Conservation (phyloP, 2,888 invertebrate genomes). For the Hirtodrosophila trivittata region DNA sequence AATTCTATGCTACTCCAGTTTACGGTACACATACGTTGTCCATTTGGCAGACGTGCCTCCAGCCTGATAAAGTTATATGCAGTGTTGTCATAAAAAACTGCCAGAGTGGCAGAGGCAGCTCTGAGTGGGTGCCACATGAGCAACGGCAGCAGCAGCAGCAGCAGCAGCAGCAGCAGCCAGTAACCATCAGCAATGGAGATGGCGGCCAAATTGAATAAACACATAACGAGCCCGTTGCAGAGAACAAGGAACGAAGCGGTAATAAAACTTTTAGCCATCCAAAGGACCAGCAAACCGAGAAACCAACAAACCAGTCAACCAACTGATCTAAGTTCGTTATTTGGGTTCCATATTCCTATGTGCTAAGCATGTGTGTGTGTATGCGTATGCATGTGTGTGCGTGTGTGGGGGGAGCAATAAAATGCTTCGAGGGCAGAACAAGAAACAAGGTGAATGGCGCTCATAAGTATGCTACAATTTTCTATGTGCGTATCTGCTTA, state of each 20-base stretch:
- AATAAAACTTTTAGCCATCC: slow-evolving; percentile 72
- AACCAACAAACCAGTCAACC: slow-evolving; percentile 26
- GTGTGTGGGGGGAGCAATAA: slow-evolving; percentile 50
- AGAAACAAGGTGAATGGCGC: slow-evolving; percentile 62
- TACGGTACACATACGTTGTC: slow-evolving; percentile 45
- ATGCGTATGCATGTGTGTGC: slow-evolving; percentile 10
- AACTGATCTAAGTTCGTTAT: slow-evolving; percentile 73
- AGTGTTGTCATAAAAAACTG: slow-evolving; percentile 49
- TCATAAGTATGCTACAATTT: slow-evolving; percentile 73
- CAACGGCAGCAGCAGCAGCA: slow-evolving; percentile 26
- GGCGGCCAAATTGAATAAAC: slow-evolving; percentile 70
- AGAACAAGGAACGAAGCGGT: slow-evolving; percentile 60
- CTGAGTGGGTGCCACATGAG: slow-evolving; percentile 28
- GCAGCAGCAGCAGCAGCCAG: slow-evolving; percentile 17
- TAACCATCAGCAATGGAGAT: slow-evolving; percentile 32
- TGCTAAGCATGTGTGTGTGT: slow-evolving; percentile 5
- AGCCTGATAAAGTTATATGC: slow-evolving; percentile 58
- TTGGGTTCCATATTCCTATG: slow-evolving; percentile 32
- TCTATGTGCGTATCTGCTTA: slow-evolving; percentile 25
- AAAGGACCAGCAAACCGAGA: slow-evolving; percentile 30
- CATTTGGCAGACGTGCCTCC: slow-evolving; percentile 48
- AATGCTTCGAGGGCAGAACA: slow-evolving; percentile 53
- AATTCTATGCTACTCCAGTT: slow-evolving; percentile 21
- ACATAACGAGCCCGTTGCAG: slow-evolving; percentile 73
- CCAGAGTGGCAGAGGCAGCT: slow-evolving; percentile 17